Conservation (phyloP, 2,888 invertebrate genomes). For the Catocala fraxini region DNA sequence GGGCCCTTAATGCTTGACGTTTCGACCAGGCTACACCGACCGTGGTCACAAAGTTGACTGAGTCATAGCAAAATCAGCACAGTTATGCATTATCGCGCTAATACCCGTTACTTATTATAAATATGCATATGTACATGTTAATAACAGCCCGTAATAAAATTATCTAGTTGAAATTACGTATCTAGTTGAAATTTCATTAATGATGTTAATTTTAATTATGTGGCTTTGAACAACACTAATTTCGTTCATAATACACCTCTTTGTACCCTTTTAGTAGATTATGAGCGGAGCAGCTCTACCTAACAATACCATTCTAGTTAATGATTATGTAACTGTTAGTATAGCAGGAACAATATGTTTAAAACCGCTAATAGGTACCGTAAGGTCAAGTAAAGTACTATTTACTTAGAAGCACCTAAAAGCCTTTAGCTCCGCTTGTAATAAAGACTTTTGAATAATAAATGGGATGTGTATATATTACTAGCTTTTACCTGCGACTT, state of each 20-base stretch:
- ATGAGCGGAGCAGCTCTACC: conserved; percentile 1
- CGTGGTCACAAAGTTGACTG: too few relatives aligned
- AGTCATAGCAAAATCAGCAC: too few relatives aligned
- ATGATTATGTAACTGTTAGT: background rate
- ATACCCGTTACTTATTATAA: too few relatives aligned
- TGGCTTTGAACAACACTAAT: conserved; percentile 8
- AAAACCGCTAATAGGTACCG: background rate
- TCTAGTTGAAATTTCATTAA: background rate
- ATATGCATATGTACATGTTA: too few relatives aligned
- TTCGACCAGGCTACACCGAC: too few relatives aligned
- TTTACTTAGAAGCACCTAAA: too few relatives aligned
- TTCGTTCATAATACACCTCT: conserved; percentile 3
- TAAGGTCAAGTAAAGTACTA: background rate
- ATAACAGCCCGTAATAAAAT: background rate
- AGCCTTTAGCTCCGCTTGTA: too few relatives aligned
- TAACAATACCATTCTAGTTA: conserved; percentile 1
- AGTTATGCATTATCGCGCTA: too few relatives aligned
- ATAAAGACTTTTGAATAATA: too few relatives aligned
- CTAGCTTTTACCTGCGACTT: too few relatives aligned
- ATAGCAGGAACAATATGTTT: background rate
- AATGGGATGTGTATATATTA: too few relatives aligned
- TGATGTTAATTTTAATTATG: conserved; percentile 6
- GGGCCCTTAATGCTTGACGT: too few relatives aligned
- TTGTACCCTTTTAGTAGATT: conserved; percentile 3
- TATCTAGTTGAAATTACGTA: conserved; percentile 2